Base-by-base conservation (phyloP, 2,113 vertebrate species). In the Entomyzon cyanotis region DNA sequence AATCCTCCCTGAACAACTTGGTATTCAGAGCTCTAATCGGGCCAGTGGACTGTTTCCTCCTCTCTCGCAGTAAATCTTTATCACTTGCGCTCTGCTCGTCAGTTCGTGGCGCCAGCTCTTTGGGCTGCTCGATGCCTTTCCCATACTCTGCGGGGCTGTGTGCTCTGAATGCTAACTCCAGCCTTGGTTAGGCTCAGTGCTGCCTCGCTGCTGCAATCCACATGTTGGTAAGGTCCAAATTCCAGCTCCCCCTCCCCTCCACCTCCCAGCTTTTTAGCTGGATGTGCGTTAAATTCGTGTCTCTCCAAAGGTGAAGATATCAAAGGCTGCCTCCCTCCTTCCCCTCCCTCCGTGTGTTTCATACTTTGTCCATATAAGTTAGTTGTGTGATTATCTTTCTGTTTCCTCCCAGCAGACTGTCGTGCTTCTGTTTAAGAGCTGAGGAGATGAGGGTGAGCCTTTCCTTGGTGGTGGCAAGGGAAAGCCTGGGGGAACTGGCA, bases 11-110 rank as follows among this genome's bases (percentile, higher is more conserved):
- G 97, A 97, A 98, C 98, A 98, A 97, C 97, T 97, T 96, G 87
- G 97, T 95, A 98, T 98, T 98, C 98, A 98, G 97, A 96, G 97
- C 96, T 97, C 96, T 97, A 97, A 98, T 97, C 97, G 96, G 97
- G 97, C 97, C 97, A 97, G 96, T 79, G 97, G 97, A 97, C 96
- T 97, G 97, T 96, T 97, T 97, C 97, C 98, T 97, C 96, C 96
- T 96, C 97, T 97, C 97, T 97, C 93, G 97, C 98, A 97, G 98
- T 98, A 98, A 98, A 98, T 98, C 98, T 98, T 98, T 96, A 97
- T 97, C 97, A 97, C 98, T 98, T 97, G 97, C 95, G 93, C 96
- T 97, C 96, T 96, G 97, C 97, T 97, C 97, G 95, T 97, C 97
- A 97, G 94, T 90, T 96, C 44, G 95, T 98, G 98, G 98, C 98